Evolutionary conservation across 2,888 invertebrate species (phyloP).

Genomic region (Bombyx huttoni): DNA sequence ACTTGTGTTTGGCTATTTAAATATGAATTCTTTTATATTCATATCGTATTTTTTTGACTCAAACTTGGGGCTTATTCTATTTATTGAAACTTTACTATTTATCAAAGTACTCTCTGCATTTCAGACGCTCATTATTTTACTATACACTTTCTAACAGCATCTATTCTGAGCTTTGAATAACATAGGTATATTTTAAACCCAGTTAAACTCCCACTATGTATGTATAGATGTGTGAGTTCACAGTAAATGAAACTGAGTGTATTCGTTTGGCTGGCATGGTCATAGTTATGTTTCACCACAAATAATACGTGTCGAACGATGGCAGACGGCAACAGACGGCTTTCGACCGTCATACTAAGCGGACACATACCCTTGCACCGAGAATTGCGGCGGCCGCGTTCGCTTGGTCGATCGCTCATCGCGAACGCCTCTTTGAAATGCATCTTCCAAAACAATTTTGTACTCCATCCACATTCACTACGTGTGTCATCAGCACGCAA

Average conservation of each 20-base stretch:
- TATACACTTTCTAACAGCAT: too few species aligned
- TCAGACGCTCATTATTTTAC: too few species aligned
- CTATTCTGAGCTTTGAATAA: too few species aligned
- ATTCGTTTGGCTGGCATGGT: not conserved
- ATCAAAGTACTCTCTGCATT: too few species aligned
- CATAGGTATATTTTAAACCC: too few species aligned
- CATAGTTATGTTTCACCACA: slow-evolving; percentile 1
- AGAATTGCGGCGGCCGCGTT: slow-evolving; percentile 68
- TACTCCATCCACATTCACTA: slow-evolving; percentile 61
- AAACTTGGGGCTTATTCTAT: too few species aligned
- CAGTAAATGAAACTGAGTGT: not conserved
- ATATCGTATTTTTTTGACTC: too few species aligned
- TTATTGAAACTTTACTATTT: too few species aligned
- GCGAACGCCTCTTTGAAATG: slow-evolving; percentile 72
- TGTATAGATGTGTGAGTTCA: not conserved
- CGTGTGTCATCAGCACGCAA: slow-evolving; percentile 60
- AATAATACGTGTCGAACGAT: slow-evolving; percentile 5
- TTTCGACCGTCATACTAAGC: slow-evolving; percentile 28
- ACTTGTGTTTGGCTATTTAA: too few species aligned
- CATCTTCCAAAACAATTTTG: slow-evolving; percentile 65
- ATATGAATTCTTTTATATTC: too few species aligned
- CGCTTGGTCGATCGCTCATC: slow-evolving; percentile 71
- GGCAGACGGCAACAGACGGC: slow-evolving; percentile 22
- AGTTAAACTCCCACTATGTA: not conserved
- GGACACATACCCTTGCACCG: slow-evolving; percentile 68